Base-by-base conservation (phyloP, 2,888 invertebrate species). In the Spialia ferax region DNA sequence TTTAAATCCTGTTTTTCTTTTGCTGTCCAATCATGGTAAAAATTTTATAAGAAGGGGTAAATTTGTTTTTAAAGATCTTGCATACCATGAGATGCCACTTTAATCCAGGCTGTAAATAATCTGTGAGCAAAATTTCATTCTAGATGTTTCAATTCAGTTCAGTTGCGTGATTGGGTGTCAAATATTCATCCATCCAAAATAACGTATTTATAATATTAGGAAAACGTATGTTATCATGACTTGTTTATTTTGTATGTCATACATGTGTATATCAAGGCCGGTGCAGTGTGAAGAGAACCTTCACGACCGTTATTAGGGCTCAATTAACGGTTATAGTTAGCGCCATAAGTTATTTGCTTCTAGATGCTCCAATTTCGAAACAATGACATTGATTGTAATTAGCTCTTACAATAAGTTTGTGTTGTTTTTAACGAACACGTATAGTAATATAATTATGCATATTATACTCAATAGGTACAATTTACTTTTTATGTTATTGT, bases 261-360 rank as follows among this genome's bases (percentile, higher is more conserved):
- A 48, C 15, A 8, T 60, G 2, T 11, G 20, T 45, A 26, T 48
- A 48, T 6, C 22, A 65, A 65, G 65, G 65, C 18, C 65, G 59
- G 6, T 11, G 8, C 20, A n/a, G 48, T 61, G 42, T 54, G 22
- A 66, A 55, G 32, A 32, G 42, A 79, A 79, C 83, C 80, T 82
- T 82, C 77, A 77, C 54, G 60, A 22, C 32, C 75, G 61, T 67
- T 75, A 68, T 76, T 77, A 79, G 82, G 84, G 82, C 79, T 78
- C 79, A 80, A 86, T 87, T 86, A 84, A 73, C 78, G 42, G 62
- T 65, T 66, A 26, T 59, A 29, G 26, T 66, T 66, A 55, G 45
- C 66, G 48, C 45, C 45, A 54, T 42, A 22, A 42, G 13, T 22
- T 52, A 66, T 60, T 66, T 60, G 55, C 63, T 32, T 45, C 32